Base-by-base conservation (phyloP, 2,797 vertebrate species). In the Ataeniobius toweri region DNA sequence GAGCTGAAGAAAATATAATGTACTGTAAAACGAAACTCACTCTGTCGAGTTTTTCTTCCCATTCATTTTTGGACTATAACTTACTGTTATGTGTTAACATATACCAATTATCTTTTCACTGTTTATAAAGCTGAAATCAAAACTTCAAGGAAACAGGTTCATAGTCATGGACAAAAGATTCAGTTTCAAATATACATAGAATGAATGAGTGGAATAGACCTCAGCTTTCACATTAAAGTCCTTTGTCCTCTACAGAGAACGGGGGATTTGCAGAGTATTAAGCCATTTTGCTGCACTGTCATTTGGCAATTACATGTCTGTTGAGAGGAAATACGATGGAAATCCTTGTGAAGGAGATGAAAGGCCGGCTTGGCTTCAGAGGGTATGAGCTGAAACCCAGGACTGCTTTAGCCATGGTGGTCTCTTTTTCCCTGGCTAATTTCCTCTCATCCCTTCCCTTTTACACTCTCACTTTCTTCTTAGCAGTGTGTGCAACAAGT, bases 321-420 rank as follows among this genome's bases (percentile, higher is more conserved):
- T 75, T 82, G 82, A 80, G 80, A 79, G 91, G 90, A 91, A 92
- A 91, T 89, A 71, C 88, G 86, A 91, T 16, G 78, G 89, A 94
- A 89, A 93, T 93, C 90, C 92, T 91, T 71, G 59, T 79, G 61
- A 75, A 81, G 78, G 81, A 91, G 92, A 94, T 94, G 90, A 94
- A 94, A 94, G 94, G 77, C 74, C 76, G 55, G 69, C 88, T 84
- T 79, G 53, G 80, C 88, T 79, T 91, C 82, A 86, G 81, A 86
- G 84, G 75, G 82, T 80, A 65, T 39, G 87, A 89, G 83, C 81
- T 83, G 81, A 91, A 83, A 88, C 83, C 87, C 82, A 22, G 80
- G 73, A 82, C 86, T 65, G 75, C 9, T 80, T 85, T 89, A 83
- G 74, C 77, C 71, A 56, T 59, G 88, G 88, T 89, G 88, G 89